Conservation (phyloP, 2,797 vertebrate genomes). For the Mus spretus region DNA sequence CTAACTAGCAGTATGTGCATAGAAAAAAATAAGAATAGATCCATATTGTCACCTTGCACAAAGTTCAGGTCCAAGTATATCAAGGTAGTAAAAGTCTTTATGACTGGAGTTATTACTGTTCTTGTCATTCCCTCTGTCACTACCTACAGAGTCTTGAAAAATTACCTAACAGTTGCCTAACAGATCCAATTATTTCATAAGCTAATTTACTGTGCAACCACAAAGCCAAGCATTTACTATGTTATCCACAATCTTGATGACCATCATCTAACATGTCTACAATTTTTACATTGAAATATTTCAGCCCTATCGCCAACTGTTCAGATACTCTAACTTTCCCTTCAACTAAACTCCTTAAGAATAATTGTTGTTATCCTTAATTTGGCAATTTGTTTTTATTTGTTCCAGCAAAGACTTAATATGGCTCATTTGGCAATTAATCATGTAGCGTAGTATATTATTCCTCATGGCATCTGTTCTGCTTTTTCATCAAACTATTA, state of each 20-base stretch:
- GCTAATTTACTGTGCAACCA: not conserved
- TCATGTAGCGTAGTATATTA: conserved; percentile 65
- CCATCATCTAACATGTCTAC: not conserved
- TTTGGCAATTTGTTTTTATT: conserved; percentile 81
- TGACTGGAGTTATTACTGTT: not conserved
- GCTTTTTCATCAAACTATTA: conserved; percentile 47
- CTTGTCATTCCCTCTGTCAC: not conserved
- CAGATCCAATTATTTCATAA: not conserved
- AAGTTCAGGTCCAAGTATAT: not conserved
- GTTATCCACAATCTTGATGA: not conserved
- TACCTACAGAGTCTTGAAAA: not conserved
- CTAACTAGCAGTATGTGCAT: not conserved
- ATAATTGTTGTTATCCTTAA: conserved; percentile 63
- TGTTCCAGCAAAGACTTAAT: conserved; percentile 74
- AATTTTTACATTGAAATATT: conserved; percentile 14
- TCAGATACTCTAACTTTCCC: conserved; percentile 34
- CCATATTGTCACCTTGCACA: not conserved
- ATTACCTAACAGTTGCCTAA: not conserved
- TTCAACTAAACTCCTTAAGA: conserved; percentile 45
- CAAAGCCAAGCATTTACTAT: not conserved
- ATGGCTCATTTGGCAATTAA: conserved; percentile 78
- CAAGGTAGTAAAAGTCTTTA: conserved; percentile 4
- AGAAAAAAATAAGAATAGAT: not conserved
- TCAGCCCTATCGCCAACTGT: conserved; percentile 24
- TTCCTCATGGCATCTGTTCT: conserved; percentile 69